A percentile compares a stretch with the other conserved stretches of the same genome.
Evolutionary conservation across 2,113 vertebrate species (phyloP).

Genomic region (Columba janthina): DNA sequence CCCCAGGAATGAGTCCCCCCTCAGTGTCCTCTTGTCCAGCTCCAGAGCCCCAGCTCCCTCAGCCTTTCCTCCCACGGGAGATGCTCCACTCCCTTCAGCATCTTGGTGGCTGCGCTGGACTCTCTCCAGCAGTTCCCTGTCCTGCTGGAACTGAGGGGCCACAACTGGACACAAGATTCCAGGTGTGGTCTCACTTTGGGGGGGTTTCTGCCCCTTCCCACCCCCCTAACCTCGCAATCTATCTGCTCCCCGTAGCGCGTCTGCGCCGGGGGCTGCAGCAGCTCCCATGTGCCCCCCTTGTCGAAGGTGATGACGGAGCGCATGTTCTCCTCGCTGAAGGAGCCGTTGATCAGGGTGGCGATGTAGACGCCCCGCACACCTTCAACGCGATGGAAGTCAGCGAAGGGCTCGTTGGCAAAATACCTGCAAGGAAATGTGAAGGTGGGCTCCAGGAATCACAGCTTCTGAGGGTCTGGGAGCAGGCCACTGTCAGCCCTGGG

Average conservation of each 20-base stretch:
- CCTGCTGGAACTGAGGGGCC: no score
- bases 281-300: slow-evolving; percentile 98
- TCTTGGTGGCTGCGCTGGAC: no score
- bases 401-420: slow-evolving; percentile 95
- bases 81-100: no score
- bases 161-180: no score
- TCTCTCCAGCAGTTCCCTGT: no score
- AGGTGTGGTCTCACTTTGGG: no score
- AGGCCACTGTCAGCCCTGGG: accelerated
- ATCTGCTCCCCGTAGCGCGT: slow-evolving; percentile 88
- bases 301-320: slow-evolving; percentile 96
- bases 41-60: no score
- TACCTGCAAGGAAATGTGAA: slow-evolving; percentile 74
- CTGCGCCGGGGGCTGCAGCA: slow-evolving; percentile 86
- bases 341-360: slow-evolving; percentile 91
- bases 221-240: slow-evolving; percentile 87
- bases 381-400: slow-evolving; percentile 93
- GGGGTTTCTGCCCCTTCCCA: accelerated
- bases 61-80: no score
- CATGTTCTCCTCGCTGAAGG: slow-evolving; percentile 94
- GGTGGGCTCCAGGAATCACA: accelerated
- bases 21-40: no score
- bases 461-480: not conserved
- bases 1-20: no score
- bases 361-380: slow-evolving; percentile 93